Evolutionary conservation across 1,140 invertebrate genomes (phyloP).

Genomic region (Cheumatopsyche charites): DNA sequence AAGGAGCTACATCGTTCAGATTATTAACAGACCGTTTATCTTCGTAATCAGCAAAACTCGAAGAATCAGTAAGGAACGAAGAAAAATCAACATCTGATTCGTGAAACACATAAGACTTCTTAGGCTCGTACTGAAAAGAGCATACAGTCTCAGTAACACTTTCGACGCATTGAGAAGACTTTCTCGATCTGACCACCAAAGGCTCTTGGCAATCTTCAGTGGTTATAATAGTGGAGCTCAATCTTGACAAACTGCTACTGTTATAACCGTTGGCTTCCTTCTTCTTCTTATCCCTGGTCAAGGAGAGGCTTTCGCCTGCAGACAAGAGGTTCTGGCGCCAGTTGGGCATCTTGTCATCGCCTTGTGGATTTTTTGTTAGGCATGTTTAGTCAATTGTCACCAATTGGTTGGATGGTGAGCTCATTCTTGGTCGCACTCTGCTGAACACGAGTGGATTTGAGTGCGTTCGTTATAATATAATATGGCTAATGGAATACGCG

Average conservation of each 20-base stretch:
- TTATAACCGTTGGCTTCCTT: conserved; percentile 49
- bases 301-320: conserved; percentile 59
- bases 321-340: conserved; percentile 62
- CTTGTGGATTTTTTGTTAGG: neutral
- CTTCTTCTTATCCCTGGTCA: conserved; percentile 38
- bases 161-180: conserved; percentile 54
- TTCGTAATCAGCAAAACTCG: conserved; percentile 61
- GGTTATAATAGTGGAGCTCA: conserved; percentile 23
- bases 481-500: too few species aligned
- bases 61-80: conserved; percentile 61
- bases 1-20: conserved; percentile 50
- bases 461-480: too few species aligned
- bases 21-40: conserved; percentile 53
- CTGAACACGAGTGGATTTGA: neutral
- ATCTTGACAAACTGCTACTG: conserved; percentile 53
- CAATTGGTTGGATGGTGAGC: conserved; percentile 1
- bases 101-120: conserved; percentile 52
- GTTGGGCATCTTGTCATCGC: conserved; percentile 55
- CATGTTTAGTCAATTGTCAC: conserved; percentile 2
- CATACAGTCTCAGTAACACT: conserved; percentile 49
- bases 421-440: neutral
- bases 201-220: conserved; percentile 1
- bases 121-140: conserved; percentile 49
- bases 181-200: conserved; percentile 30
- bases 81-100: conserved; percentile 59